Conservation (phyloP, 2,888 invertebrate species). For the Pterostichus madidus region DNA sequence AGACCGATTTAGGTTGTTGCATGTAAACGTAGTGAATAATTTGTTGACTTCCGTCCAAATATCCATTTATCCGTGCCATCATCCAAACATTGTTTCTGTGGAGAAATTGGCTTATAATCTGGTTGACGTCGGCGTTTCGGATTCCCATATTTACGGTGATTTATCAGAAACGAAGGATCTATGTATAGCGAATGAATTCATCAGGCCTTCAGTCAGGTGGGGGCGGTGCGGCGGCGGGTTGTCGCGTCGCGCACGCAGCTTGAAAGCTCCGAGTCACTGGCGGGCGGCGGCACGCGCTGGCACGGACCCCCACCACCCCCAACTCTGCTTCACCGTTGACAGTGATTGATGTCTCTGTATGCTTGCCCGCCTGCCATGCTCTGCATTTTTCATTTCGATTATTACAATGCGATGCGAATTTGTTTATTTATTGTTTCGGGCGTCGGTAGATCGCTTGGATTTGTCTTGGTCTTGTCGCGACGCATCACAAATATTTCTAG, state of each 20-base stretch:
- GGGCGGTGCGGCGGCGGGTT: background rate
- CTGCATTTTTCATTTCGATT: constrained; percentile 71
- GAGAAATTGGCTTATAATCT: constrained; percentile 47
- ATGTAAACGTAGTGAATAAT: constrained; percentile 37
- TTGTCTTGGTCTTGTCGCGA: constrained; percentile 8
- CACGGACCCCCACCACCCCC: constrained; percentile 68
- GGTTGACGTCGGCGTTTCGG: constrained; percentile 53
- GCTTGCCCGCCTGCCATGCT: constrained; percentile 64
- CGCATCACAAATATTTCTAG: background rate
- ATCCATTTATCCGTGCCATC: constrained; percentile 43
- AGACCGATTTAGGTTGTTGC: constrained; percentile 19
- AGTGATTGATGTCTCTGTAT: constrained; percentile 71
- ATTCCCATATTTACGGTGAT: constrained; percentile 56
- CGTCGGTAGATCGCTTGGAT: constrained; percentile 22
- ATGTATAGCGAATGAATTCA: constrained; percentile 64
- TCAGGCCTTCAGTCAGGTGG: constrained; percentile 1
- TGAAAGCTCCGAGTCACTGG: constrained; percentile 15
- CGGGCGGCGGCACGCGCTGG: constrained; percentile 70
- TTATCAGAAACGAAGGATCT: constrained; percentile 63
- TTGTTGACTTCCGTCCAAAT: constrained; percentile 36
- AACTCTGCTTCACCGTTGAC: constrained; percentile 69
- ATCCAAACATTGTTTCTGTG: constrained; percentile 42
- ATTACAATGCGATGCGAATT: constrained; percentile 69
- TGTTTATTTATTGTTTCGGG: constrained; percentile 68
- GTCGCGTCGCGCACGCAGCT: constrained; percentile 37